Conservation (phyloP, 2,113 vertebrate species). For the Caranx melampygus region DNA sequence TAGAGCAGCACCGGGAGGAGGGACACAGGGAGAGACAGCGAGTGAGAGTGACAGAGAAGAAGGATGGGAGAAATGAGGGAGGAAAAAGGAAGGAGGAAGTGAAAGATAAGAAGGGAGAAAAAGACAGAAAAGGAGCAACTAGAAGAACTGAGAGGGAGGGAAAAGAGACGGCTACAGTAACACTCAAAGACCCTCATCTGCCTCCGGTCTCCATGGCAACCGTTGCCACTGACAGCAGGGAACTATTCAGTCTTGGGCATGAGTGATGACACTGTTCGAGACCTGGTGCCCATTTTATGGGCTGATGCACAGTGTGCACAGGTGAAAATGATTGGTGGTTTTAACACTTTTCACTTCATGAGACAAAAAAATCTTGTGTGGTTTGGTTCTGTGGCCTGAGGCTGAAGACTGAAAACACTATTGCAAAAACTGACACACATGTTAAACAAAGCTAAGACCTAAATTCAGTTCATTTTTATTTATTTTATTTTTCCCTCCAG, state of each 20-base stretch:
- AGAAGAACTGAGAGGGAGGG: not conserved
- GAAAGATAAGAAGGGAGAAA: not conserved
- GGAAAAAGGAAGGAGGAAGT: not conserved
- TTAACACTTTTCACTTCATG: constrained; percentile 1
- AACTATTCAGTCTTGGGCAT: constrained; percentile 47
- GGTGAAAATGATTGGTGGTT: not conserved
- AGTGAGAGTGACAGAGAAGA: constrained; percentile 30
- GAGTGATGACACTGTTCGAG: constrained; percentile 45
- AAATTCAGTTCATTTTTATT: not conserved
- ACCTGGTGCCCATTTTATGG: constrained; percentile 31
- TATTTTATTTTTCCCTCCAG: too few relatives aligned
- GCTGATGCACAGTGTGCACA: constrained; percentile 17
- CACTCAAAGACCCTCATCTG: constrained; percentile 60
- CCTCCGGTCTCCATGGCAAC: constrained; percentile 71
- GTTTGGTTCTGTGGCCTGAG: not conserved
- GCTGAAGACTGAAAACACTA: not conserved
- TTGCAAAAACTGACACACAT: not conserved
- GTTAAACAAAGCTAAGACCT: not conserved
- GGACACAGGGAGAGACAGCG: constrained; percentile 43
- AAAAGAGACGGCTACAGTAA: constrained; percentile 49
- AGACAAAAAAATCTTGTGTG: not conserved
- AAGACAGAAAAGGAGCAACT: not conserved
- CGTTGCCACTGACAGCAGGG: constrained; percentile 61
- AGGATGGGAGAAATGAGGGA: not conserved
- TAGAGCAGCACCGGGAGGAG: constrained; percentile 78